Evolutionary conservation across 2,888 invertebrate genomes (phyloP).

Genomic region (Rutpela maculata): DNA sequence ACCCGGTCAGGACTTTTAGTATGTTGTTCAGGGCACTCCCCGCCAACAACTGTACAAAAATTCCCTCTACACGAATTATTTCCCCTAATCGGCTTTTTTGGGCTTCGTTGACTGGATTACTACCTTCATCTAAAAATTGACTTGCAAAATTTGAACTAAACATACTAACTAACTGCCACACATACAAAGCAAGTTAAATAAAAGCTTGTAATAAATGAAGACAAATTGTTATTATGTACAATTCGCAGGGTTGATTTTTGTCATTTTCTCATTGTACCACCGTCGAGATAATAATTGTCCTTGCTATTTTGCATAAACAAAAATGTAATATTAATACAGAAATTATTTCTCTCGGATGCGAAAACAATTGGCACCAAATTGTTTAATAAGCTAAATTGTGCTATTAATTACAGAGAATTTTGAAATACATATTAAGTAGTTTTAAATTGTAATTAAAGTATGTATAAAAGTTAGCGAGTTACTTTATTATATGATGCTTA

Average conservation of each 20-base stretch:
- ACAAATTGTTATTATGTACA: not conserved
- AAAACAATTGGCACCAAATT: not conserved
- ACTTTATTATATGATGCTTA: conserved; percentile 42
- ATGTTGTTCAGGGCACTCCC: too few relatives aligned
- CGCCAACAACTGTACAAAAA: too few relatives aligned
- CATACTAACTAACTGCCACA: too few relatives aligned
- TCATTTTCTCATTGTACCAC: too few relatives aligned
- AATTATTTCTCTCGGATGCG: not conserved
- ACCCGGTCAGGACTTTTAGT: too few relatives aligned
- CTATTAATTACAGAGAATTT: not conserved
- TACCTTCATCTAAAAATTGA: too few relatives aligned
- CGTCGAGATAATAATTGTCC: not conserved
- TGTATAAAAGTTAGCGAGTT: conserved; percentile 10
- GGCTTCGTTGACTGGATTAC: too few relatives aligned
- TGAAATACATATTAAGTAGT: conserved; percentile 13
- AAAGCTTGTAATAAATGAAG: not conserved
- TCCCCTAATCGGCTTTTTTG: too few relatives aligned
- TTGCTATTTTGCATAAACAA: not conserved
- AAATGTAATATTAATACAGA: not conserved
- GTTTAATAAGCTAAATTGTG: not conserved
- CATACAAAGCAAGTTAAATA: too few relatives aligned
- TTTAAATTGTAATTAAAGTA: conserved; percentile 14
- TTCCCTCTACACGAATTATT: too few relatives aligned
- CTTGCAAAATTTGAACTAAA: too few relatives aligned
- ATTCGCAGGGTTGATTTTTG: not conserved